Evolutionary conservation across 2,797 vertebrate genomes (phyloP).

Genomic region (Calcarius lapponicus): DNA sequence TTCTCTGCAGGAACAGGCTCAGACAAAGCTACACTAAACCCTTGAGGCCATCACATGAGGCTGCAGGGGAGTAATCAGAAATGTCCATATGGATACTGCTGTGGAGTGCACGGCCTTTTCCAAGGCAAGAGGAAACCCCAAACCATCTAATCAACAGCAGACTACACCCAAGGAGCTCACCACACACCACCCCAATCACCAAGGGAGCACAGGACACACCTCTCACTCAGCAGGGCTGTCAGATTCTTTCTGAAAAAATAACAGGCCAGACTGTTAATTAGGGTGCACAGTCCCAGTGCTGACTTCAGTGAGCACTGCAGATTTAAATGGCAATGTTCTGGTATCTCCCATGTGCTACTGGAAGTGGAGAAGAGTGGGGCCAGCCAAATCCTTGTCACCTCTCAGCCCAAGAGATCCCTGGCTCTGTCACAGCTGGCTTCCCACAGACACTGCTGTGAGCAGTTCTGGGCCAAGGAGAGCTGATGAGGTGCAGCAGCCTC

Average conservation of each 20-base stretch:
- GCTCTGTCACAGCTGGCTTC: not conserved
- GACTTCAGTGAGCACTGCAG: not conserved
- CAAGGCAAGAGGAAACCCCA: not conserved
- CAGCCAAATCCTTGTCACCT: not conserved
- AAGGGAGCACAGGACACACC: not conserved
- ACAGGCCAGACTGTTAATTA: not conserved
- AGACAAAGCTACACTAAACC: not conserved
- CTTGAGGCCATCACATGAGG: not conserved
- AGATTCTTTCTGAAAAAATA: not conserved
- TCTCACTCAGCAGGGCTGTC: not conserved
- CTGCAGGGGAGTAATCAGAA: not conserved
- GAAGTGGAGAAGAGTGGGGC: not conserved
- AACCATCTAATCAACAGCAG: not conserved
- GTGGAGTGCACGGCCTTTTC: not conserved
- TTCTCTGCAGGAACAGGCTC: not conserved
- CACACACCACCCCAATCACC: not conserved
- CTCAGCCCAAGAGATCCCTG: not conserved
- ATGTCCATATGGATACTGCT: not conserved
- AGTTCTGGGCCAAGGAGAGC: not conserved
- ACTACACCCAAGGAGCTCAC: not conserved
- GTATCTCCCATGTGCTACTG: not conserved
- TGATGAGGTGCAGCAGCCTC: slow-evolving; percentile 23
- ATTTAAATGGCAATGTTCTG: not conserved
- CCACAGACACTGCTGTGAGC: not conserved
- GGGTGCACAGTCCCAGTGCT: not conserved